Conservation (phyloP, 2,797 vertebrate genomes). For the Anas bernieri region DNA sequence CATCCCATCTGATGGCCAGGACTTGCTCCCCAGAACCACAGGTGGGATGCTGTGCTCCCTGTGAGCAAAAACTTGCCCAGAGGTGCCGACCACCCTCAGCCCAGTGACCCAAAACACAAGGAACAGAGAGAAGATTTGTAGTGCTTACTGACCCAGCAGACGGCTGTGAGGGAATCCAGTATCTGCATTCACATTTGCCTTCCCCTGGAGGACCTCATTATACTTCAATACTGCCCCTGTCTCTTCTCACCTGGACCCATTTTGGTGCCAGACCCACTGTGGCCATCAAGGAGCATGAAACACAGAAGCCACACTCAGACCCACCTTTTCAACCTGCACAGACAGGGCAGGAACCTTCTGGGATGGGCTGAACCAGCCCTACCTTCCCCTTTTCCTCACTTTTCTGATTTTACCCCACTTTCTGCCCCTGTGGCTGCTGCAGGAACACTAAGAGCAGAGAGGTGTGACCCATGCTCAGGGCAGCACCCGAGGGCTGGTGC, state of each 20-base stretch:
- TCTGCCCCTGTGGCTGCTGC: not conserved
- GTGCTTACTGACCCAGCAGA: not conserved
- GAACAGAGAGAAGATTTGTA: too few species aligned
- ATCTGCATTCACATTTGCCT: too few species aligned
- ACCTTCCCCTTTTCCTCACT: not conserved
- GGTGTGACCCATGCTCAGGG: not conserved
- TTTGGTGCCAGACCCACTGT: not conserved
- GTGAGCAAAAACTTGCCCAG: not conserved
- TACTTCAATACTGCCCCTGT: too few species aligned
- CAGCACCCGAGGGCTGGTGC: not conserved
- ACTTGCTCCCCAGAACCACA: not conserved
- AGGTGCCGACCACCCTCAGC: not conserved
- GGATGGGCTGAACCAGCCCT: not conserved
- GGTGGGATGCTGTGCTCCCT: not conserved
- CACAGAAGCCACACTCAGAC: not conserved
- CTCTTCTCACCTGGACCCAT: not conserved
- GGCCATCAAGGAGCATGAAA: too few species aligned
- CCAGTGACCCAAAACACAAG: not conserved
- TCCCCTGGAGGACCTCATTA: not conserved
- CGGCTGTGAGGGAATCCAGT: not conserved
- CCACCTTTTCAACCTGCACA: too few species aligned
- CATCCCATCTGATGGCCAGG: not conserved
- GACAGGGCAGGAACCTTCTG: not conserved
- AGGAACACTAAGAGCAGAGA: not conserved
- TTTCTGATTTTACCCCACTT: not conserved